Conservation (phyloP, 2,888 invertebrate species). For the Pseudoips prasinana region DNA sequence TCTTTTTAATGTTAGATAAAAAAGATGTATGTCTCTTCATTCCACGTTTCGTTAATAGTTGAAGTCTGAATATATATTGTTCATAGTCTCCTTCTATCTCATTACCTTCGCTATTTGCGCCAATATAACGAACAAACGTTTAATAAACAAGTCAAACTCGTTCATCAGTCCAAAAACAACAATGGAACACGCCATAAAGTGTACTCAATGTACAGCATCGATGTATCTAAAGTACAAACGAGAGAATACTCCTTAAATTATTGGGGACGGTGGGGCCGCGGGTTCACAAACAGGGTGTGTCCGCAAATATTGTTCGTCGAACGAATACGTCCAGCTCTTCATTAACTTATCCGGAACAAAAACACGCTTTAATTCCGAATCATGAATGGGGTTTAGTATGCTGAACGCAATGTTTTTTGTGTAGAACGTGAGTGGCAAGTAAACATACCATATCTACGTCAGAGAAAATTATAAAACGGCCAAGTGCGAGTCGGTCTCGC, state of each 20-base stretch:
- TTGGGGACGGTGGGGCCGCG: slow-evolving; percentile 39
- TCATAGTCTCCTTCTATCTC: no score
- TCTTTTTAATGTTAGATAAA: no score
- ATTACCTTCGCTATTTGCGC: no score
- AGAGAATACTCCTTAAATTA: slow-evolving; percentile 62
- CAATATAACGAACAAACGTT: no score
- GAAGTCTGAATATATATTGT: no score
- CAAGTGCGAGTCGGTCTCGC: no score
- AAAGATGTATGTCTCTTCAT: no score
- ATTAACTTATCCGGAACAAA: slow-evolving; percentile 54
- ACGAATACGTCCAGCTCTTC: slow-evolving; percentile 48
- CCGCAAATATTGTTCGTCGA: slow-evolving; percentile 49
- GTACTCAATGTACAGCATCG: slow-evolving; percentile 31
- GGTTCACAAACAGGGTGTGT: slow-evolving; percentile 40
- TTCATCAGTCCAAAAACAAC: slow-evolving; percentile 32
- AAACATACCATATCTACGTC: background rate
- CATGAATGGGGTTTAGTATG: slow-evolving; percentile 19
- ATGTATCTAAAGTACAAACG: slow-evolving; percentile 44
- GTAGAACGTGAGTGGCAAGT: no score
- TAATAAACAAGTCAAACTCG: background rate
- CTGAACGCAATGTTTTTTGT: no score
- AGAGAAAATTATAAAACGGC: no score
- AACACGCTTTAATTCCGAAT: slow-evolving; percentile 47
- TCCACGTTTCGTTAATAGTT: no score
- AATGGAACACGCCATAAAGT: slow-evolving; percentile 47